Percentiles rank a stretch among this genome's conserved stretches.
phyloP scores from a whole-genome alignment of 23 tunicate genomes.

The Aplidium turbinatum region DNA sequence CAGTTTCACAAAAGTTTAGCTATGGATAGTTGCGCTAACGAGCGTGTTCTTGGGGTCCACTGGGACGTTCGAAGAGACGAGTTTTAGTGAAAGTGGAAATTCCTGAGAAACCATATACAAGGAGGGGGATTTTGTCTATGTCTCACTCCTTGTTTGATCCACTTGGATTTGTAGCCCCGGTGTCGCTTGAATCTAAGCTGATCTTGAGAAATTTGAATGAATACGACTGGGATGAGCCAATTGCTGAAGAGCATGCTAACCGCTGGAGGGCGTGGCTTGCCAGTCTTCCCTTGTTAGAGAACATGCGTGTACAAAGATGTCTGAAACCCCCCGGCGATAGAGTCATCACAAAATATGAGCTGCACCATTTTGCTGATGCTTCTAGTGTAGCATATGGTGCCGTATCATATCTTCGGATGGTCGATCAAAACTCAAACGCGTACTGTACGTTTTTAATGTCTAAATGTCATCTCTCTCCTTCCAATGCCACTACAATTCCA shows the following conservation, averaged over 20 bases:
- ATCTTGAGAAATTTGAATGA: slow-evolving; percentile 1
- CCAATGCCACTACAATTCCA: background rate
- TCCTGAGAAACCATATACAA: slow-evolving; percentile 7
- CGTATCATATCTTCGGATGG: background rate
- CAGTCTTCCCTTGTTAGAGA: background rate
- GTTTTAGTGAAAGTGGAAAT: slow-evolving; percentile 5
- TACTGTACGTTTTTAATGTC: background rate
- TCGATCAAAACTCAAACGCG: background rate
- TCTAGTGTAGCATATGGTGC: background rate
- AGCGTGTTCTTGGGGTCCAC: slow-evolving; percentile 26
- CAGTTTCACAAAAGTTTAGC: no score
- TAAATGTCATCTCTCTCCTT: background rate
- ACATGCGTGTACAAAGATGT: background rate
- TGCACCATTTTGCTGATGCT: slow-evolving; percentile 10
- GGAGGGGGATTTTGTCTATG: slow-evolving; percentile 12
- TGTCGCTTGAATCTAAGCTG: no score
- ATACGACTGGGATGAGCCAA: slow-evolving; percentile 20
- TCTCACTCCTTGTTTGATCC: slow-evolving; percentile 16
- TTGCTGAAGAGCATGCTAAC: background rate
- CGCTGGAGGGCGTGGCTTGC: slow-evolving; percentile 12
- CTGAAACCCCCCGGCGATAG: background rate
- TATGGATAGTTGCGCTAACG: no score
- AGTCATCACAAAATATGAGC: background rate
- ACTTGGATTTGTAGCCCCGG: slow-evolving; percentile 27
- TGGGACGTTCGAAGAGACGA: slow-evolving; percentile 6